Evolutionary conservation across 2,888 invertebrate genomes (phyloP).

Genomic region (Alitta virens): DNA sequence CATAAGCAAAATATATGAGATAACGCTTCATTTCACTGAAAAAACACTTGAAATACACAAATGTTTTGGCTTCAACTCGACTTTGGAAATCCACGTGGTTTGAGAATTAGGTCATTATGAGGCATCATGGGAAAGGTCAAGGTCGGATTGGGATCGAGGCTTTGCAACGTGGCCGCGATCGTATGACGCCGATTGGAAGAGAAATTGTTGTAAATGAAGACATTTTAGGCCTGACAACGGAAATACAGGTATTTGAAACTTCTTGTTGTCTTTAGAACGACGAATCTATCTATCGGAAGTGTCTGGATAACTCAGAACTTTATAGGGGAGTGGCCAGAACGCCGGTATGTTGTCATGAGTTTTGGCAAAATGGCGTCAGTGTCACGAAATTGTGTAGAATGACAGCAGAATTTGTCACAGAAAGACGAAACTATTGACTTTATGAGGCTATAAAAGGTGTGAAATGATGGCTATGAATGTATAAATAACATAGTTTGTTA

Average conservation of each 20-base stretch:
- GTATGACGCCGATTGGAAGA: neutral
- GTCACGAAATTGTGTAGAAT: too few species aligned
- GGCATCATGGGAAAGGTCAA: conserved; percentile 1
- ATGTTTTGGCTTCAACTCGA: neutral
- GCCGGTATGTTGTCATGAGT: too few species aligned
- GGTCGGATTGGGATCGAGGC: conserved; percentile 4
- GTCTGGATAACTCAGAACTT: too few species aligned
- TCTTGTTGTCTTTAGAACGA: too few species aligned
- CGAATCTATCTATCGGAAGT: too few species aligned
- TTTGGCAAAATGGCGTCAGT: too few species aligned
- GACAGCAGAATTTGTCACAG: neutral
- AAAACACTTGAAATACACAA: neutral
- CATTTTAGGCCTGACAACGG: neutral
- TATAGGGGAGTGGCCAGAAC: too few species aligned
- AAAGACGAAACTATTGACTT: too few species aligned
- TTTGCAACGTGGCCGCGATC: conserved; percentile 11
- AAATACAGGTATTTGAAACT: neutral
- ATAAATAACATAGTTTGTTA: too few species aligned
- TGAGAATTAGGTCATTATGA: neutral
- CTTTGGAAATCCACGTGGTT: neutral
- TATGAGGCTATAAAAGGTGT: too few species aligned
- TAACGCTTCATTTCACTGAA: conserved; percentile 1
- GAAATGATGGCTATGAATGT: too few species aligned
- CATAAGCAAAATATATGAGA: conserved; percentile 3
- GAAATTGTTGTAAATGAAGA: neutral